Percentiles rank a stretch among this genome's conserved stretches.
These are phyloP conservation scores for Lineus longissimus DNA, from an alignment of 1,140 invertebrate genomes.

Conservation along the genomic window DNA sequence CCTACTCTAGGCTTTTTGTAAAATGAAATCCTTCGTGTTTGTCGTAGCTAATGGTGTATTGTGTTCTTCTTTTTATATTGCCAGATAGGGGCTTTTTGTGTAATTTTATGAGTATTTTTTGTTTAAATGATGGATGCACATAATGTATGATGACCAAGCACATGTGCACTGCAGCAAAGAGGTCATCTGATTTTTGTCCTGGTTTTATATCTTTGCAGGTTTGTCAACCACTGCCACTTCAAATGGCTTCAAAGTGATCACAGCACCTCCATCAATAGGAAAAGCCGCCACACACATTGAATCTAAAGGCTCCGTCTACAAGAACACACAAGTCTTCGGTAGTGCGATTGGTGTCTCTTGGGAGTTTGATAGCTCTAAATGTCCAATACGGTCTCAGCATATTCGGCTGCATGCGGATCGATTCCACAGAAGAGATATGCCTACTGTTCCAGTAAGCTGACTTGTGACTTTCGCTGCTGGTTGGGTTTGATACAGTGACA, in stretches of 20 bases:
- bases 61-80: no score
- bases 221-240: slow-evolving; percentile 14
- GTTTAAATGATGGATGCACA: no score
- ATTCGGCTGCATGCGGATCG: slow-evolving; percentile 23
- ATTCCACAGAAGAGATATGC: slow-evolving; percentile 19
- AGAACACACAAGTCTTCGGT: slow-evolving; percentile 13
- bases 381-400: slow-evolving; percentile 27
- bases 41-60: no score
- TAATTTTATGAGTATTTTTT: no score
- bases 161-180: no score
- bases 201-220: slow-evolving; percentile 3
- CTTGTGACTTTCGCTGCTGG: no score
- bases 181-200: no score
- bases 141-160: no score
- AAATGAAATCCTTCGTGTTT: no score
- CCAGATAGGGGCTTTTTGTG: no score
- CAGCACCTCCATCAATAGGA: slow-evolving; percentile 9
- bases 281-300: slow-evolving; percentile 9
- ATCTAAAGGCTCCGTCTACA: background rate
- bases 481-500: no score
- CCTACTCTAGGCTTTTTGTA: no score
- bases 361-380: slow-evolving; percentile 16
- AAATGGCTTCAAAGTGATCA: slow-evolving; percentile 25
- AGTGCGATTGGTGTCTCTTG: slow-evolving; percentile 21
- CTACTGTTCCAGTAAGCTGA: slow-evolving; percentile 21